Conservation (phyloP, 2,797 vertebrate species). For the Fistularia commersonii region DNA sequence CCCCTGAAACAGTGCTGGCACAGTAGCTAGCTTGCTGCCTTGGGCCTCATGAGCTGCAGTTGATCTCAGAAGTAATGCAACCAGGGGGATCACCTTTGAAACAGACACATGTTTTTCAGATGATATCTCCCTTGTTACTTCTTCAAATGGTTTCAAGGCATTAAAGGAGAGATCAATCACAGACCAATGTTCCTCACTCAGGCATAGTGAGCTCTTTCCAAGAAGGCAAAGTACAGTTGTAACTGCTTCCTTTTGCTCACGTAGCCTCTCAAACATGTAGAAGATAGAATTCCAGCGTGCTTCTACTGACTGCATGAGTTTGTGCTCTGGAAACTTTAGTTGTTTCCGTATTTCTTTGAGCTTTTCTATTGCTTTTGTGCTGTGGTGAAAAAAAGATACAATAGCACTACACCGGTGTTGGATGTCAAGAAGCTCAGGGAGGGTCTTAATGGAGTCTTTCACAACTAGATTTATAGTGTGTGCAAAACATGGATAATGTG, state of each 20-base stretch:
- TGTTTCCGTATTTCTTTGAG: conserved; percentile 14
- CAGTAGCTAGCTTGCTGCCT: conserved; percentile 1
- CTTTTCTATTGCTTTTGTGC: conserved; percentile 1
- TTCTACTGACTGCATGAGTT: background rate
- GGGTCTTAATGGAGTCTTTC: too few species aligned
- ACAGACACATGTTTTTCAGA: conserved; percentile 5
- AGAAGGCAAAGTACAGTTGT: too few species aligned
- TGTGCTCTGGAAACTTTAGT: too few species aligned
- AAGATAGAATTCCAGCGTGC: conserved; percentile 11
- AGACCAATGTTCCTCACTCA: conserved; percentile 14
- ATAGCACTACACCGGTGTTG: conserved; percentile 10
- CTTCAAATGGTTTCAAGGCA: conserved; percentile 19
- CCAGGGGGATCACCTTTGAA: too few species aligned
- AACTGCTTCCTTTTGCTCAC: too few species aligned
- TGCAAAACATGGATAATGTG: too few species aligned
- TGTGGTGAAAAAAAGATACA: conserved; percentile 13
- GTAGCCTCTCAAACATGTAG: conserved; percentile 9
- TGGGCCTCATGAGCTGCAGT: background rate
- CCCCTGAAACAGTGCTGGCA: background rate
- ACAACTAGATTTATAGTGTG: too few species aligned
- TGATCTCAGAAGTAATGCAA: conserved; percentile 1
- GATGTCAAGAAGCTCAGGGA: background rate
- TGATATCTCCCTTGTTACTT: conserved; percentile 8
- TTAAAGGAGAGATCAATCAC: conserved; percentile 7
- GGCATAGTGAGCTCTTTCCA: too few species aligned